A percentile compares a stretch with the other conserved stretches of the same genome.
phyloP scores from a whole-genome alignment of 1,140 invertebrate species.

The Spodoptera frugiperda region DNA sequence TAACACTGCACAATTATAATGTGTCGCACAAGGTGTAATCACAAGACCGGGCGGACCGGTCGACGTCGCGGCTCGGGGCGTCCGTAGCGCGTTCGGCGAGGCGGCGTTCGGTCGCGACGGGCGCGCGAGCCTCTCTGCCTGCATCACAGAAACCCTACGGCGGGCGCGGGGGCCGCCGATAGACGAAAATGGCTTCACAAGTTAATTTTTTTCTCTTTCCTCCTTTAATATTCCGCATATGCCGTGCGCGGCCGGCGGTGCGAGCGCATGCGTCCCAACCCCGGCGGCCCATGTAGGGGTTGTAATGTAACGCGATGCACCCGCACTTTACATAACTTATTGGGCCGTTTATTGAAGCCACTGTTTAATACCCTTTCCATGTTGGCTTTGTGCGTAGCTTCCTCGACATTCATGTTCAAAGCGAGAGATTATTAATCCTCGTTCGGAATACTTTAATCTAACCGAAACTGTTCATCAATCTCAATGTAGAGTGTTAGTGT shows the following conservation, averaged over 20 bases:
- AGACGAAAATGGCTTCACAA: conserved; percentile 86
- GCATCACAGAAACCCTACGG: conserved; percentile 68
- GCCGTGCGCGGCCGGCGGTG: conserved; percentile 78
- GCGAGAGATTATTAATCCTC: conserved; percentile 77
- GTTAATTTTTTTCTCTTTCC: conserved; percentile 86
- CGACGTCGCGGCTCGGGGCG: conserved; percentile 49
- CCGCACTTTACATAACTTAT: conserved; percentile 84
- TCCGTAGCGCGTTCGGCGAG: conserved; percentile 49
- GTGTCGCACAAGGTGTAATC: conserved; percentile 67
- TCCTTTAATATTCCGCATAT: conserved; percentile 86
- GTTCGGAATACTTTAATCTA: conserved; percentile 72
- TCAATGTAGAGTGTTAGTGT: conserved; percentile 59
- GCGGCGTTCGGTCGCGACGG: conserved; percentile 65
- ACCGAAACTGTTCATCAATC: conserved; percentile 74
- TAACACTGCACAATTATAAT: conserved; percentile 66
- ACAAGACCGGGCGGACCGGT: conserved; percentile 68
- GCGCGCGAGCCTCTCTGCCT: conserved; percentile 73
- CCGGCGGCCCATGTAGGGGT: conserved; percentile 70
- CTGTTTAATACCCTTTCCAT: conserved; percentile 82
- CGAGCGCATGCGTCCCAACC: conserved; percentile 82
- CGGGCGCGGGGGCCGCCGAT: conserved; percentile 76
- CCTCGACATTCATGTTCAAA: conserved; percentile 63
- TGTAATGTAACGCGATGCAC: conserved; percentile 82
- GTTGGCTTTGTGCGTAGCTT: conserved; percentile 79
- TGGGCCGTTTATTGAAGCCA: conserved; percentile 83